Base-by-base conservation (phyloP, 2,113 vertebrate species). In the Syngnathus floridae region DNA sequence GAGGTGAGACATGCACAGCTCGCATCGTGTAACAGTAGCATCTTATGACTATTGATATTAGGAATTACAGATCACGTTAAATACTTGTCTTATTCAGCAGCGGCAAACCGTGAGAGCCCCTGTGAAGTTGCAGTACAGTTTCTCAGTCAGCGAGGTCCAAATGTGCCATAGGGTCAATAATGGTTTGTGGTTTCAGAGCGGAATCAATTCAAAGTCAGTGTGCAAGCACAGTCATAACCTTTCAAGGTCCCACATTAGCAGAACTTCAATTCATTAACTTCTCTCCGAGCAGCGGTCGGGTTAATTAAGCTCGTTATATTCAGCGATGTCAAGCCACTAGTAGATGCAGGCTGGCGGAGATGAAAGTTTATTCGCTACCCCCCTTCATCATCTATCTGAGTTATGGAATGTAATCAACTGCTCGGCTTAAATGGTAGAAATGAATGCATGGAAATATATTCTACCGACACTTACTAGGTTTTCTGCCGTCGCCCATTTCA, bases 1-100 rank as follows among this genome's bases (percentile, higher is more conserved):
- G 97, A 96, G 96, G 95, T 98, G 78, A 89, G 90, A 22, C 62
- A 49, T 36, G 16, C 26, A n/a, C 31, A 43, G 6, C 4, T 17
- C 4, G 31, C 31, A 17, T 35, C 35, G 14, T 26, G 45, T 17
- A 17, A 48, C 1, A 7, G 4, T 17, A 35, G 13, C 54, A 17
- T 56, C 5, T 56, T 35, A 6, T 56, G 26, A 56, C 5, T 56
- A 56, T 31, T 36, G 13, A 56, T 6, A 35, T 37, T 40, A 10
- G 35, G 43, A 22, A 43, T 52, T 41, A 57, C 45, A 48, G 36
- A 31, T 62, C 41, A 62, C 19, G 64, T 69, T 62, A 10, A 13
- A 22, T 69, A 17, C 3, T 8, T 41, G 9, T 41, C 11, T 66
- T 46, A 22, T 69, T 61, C 41, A 46, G 16, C 40, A 22, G 41